A percentile compares a stretch with the other conserved stretches of the same genome.
Evolutionary conservation across 2,888 invertebrate genomes (phyloP).

Genomic region (Anthophora plumipes): DNA sequence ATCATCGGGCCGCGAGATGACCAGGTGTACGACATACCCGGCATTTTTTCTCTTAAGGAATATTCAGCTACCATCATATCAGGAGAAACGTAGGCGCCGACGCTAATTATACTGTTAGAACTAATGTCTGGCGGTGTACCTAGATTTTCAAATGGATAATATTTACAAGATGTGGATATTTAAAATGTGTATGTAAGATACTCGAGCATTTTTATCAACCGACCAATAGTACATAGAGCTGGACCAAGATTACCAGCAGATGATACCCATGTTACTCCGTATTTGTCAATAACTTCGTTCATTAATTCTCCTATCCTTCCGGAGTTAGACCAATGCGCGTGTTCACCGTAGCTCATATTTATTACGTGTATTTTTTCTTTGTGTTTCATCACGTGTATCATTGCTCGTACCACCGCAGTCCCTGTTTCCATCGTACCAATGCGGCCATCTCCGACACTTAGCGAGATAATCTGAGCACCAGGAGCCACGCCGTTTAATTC

Average conservation of each 20-base stretch:
- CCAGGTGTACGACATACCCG: slow-evolving; percentile 96
- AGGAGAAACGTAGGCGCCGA: slow-evolving; percentile 98
- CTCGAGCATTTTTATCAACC: slow-evolving; percentile 25
- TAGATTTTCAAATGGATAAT: slow-evolving; percentile 57
- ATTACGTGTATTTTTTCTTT: slow-evolving; percentile 93
- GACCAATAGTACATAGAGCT: slow-evolving; percentile 95
- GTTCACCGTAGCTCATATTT: slow-evolving; percentile 99
- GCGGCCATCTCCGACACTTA: slow-evolving; percentile 97
- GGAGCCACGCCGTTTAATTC: slow-evolving; percentile 98
- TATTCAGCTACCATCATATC: slow-evolving; percentile 99
- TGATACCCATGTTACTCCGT: slow-evolving; percentile 96
- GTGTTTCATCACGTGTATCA: slow-evolving; percentile 91
- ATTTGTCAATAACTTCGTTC: slow-evolving; percentile 94
- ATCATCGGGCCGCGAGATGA: slow-evolving; percentile 94
- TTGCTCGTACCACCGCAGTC: slow-evolving; percentile 95
- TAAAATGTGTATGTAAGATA: neutral
- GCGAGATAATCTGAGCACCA: slow-evolving; percentile 96
- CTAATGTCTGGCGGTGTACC: slow-evolving; percentile 92
- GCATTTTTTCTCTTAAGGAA: slow-evolving; percentile 93
- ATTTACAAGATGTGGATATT: slow-evolving; percentile 62
- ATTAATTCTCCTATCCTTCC: slow-evolving; percentile 95
- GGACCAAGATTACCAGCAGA: slow-evolving; percentile 98
- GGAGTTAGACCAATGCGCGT: slow-evolving; percentile 94
- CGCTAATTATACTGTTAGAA: slow-evolving; percentile 94
- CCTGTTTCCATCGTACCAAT: slow-evolving; percentile 99